phyloP scores from a whole-genome alignment of 2,888 invertebrate genomes.

The Leptinotarsa tumamoca region DNA sequence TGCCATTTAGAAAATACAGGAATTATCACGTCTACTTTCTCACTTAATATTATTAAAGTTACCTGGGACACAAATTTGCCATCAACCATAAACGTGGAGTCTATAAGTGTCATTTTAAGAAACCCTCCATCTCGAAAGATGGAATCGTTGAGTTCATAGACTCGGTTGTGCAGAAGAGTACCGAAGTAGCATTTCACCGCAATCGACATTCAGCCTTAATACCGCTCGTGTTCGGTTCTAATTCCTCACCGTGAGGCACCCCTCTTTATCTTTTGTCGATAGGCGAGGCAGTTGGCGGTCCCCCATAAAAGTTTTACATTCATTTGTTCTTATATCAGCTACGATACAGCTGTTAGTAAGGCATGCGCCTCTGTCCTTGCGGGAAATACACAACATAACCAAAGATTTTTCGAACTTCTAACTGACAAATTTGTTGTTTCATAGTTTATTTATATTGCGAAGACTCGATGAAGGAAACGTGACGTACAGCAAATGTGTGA shows the following conservation, averaged over 20 bases:
- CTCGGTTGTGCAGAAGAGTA: neutral
- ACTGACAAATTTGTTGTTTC: conserved; percentile 10
- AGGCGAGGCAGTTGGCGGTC: neutral
- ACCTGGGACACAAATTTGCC: neutral
- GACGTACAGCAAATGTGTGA: neutral
- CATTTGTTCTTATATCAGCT: conserved; percentile 29
- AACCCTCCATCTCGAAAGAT: neutral
- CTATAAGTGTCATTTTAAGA: conserved; percentile 2
- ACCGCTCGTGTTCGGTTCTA: neutral
- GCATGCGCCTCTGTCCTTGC: conserved; percentile 22
- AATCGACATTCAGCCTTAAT: conserved; percentile 8
- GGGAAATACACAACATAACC: conserved; percentile 2
- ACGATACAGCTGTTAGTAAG: conserved; percentile 27
- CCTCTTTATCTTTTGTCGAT: conserved; percentile 1
- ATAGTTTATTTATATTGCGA: conserved; percentile 2
- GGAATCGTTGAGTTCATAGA: conserved; percentile 12
- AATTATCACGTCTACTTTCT: conserved; percentile 15
- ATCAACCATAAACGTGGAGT: neutral
- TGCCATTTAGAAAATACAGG: conserved; percentile 9
- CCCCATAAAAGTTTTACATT: conserved; percentile 19
- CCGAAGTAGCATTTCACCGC: neutral
- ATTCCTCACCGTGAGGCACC: conserved; percentile 16
- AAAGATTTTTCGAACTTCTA: conserved; percentile 14
- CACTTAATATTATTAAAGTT: conserved; percentile 10
- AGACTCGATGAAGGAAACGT: neutral